Evolutionary conservation across 1,140 invertebrate genomes (phyloP), one percentile per base, ranked within the genome.

Genomic region (Vollenhovia emeryi): DNA sequence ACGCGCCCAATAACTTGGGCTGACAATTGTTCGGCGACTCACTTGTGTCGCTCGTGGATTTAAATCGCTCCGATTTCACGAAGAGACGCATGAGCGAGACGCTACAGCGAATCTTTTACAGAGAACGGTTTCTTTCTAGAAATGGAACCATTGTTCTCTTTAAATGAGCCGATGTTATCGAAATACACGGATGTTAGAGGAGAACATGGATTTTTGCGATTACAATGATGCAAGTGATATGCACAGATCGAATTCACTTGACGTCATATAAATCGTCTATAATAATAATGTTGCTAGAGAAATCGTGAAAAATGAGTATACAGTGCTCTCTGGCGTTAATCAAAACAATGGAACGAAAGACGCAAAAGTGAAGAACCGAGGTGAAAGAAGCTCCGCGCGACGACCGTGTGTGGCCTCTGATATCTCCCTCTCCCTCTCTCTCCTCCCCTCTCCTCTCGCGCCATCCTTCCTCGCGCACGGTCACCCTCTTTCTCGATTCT

Each of bases 401-500:
- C 57, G 60, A 48, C 52, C 48, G 48, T 50, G 48, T 50, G 36
- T 43, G 43, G 43, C 75, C 30, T 36, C 45, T 68, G 52, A 59
- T 13, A 36, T 75, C 57, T 48, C 24, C 13, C n/a, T 60, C 55
- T 66, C 30, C 36, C 21, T 57, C 71, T 75, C n/a, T 45, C 52
- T 50, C 71, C 24, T 57, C 40, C 9, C 52, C 82, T 43, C 52
- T 27, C n/a, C 30, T 64, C 36, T 24, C 71, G 21, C 21, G 33
- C n/a, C 55, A 76, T 55, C 79, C 69, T 64, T 78, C 57, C 24
- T 27, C 45, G 69, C 80, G 30, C 62, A 57, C 57, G 52, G 50
- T 57, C 66, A 24, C 21, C 57, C 64, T 78, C 43, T 78, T 36
- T 71, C 60, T 60, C 87, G 86, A 90, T 88, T 93, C 92, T 93